phyloP scores from a whole-genome alignment of 2,888 invertebrate genomes.

The Acronicta leporina region DNA sequence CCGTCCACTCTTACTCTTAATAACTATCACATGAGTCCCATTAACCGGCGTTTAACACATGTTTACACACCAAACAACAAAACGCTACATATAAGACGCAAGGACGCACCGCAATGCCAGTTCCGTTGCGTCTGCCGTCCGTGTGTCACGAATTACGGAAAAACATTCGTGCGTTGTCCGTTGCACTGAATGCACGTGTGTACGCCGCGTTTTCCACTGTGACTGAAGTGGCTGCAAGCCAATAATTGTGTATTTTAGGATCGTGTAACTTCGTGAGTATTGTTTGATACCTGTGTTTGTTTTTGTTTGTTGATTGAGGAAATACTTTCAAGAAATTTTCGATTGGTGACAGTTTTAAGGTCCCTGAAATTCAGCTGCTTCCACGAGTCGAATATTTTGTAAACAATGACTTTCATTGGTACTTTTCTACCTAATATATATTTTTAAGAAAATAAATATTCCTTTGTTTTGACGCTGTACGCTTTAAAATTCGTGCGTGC shows the following conservation, averaged over 20 bases:
- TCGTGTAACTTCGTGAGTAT: constrained; percentile 41
- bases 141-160: constrained; percentile 3
- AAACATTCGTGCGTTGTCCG: constrained; percentile 11
- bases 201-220: background rate
- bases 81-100: constrained; percentile 38
- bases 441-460: background rate
- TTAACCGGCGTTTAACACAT: constrained; percentile 24
- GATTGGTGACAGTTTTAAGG: too few species aligned
- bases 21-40: constrained; percentile 39
- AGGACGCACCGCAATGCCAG: constrained; percentile 9
- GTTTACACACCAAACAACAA: constrained; percentile 48
- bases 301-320: constrained; percentile 23
- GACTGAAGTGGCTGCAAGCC: constrained; percentile 45
- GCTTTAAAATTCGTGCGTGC: background rate
- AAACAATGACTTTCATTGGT: background rate
- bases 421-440: too few species aligned
- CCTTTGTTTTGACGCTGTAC: background rate
- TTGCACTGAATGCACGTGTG: constrained; percentile 24
- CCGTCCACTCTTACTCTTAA: constrained; percentile 7
- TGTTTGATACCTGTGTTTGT: constrained; percentile 35
- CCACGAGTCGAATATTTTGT: background rate
- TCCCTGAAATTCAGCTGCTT: too few species aligned
- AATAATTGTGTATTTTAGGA: constrained; percentile 49
- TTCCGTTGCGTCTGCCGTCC: constrained; percentile 16
- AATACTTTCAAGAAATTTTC: background rate